Base-by-base conservation (phyloP, 2,888 invertebrate genomes). In the Nephrocerus scutellatus region DNA sequence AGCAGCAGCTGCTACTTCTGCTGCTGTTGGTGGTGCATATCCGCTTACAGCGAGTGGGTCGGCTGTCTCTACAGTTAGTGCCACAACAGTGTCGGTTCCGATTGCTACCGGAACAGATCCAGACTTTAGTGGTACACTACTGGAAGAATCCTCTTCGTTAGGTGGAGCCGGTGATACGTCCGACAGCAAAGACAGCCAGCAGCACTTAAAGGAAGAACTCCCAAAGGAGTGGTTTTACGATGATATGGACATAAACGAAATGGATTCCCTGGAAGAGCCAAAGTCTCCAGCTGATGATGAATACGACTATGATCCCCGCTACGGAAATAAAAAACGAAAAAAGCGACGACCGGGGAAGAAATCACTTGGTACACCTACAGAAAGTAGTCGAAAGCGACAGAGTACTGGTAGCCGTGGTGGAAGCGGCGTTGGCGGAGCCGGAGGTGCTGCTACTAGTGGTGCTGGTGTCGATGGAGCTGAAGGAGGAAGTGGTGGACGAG, bases 281-380 rank as follows among this genome's bases (percentile, higher is more conserved):
- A 91, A 92, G 59, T 82, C 86, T 24, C 91, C 92, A 56, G 81
- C 85, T 18, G 91, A 92, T 59, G 90, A 91, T 10, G 93, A 93
- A 66, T 86, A 88, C 59, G 93, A 93, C 63, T 93, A 91, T 64
- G 87, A 87, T 61, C 68, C 68, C 39, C 63, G 68, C 10, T 69
- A 69, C 44, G 69, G 69, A 7, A 67, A 58, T 39, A 69, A 68
- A 31, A 69, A 69, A 43, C 57, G 68, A 46, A 63, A 66, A 55
- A 68, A 66, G 53, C 62, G 63, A 29, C 57, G 66, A n/a, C 57
- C 59, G 3, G 62, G 63, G 12, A 63, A 64, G 39, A 63, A 64
- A 37, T 49, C 57, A 12, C 26, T 49, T 5, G 44, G 52, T 4
- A 52, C 53, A 20, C 50, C 52, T 13, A 50, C 46, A 23, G 55